Evolutionary conservation across 2,888 invertebrate genomes (phyloP), one percentile per base, ranked within the genome.

Genomic region (Omphaloscelis lunosa): DNA sequence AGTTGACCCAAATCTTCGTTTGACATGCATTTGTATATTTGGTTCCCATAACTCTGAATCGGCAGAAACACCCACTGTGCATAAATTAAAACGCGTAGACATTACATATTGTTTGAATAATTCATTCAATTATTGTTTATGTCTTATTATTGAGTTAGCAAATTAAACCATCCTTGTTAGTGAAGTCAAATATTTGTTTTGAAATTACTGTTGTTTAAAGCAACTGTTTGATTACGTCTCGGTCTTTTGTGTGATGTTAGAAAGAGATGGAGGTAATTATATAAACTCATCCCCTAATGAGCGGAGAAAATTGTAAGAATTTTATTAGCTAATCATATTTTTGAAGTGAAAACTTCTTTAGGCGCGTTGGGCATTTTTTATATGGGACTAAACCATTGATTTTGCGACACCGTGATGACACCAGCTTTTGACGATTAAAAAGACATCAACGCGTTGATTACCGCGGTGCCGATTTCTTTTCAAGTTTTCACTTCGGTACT

Each of bases 41-140:
- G 63, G 29, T 48, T 41, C 12, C 34, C 27, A 51, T 39, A 34
- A 56, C 63, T 51, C 15, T 27, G 27, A 17, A 78, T 58, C 41
- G 27, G 34, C 41, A 70, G 77, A 81, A 86, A 86, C 79, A 87
- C 73, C 83, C 86, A 27, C 27, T 78, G 74, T 59, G 85, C 85
- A 88, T 86, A 83, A 79, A 88, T 86, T 88, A 86, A 82, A 86
- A 86, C 56, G 29, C 20, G 17, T 79, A 88, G 80, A 79, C 76
- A n/a, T n/a, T 76, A 77, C 81, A 81, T 61, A 66, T 75, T 77
- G 75, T 63, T 78, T 78, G 78, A 81, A 78, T 74, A 51, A 81
- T 78, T 74, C 75, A 78, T 78, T 81, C 29, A 81, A 78, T 78
- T 65, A 80, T 81, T 87, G 89, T 89, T 89, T 89, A 74, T 58